Conservation (phyloP, 2,888 invertebrate genomes). For the Orthosia incerta region DNA sequence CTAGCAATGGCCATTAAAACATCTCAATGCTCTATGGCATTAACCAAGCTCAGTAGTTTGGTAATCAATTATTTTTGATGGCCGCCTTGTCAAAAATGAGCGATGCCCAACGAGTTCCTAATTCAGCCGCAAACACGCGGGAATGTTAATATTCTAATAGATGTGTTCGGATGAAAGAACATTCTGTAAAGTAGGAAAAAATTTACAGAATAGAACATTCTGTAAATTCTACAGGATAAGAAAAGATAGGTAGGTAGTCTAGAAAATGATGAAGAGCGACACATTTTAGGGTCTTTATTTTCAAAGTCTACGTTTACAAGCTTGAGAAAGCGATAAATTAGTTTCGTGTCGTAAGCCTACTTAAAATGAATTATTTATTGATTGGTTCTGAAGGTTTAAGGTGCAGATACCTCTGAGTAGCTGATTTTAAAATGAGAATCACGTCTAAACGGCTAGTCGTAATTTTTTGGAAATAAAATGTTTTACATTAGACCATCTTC, state of each 20-base stretch:
- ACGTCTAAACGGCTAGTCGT: too few relatives aligned
- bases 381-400: not conserved
- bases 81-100: conserved; percentile 53
- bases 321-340: not conserved
- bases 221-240: too few relatives aligned
- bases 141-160: conserved; percentile 32
- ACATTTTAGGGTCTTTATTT: not conserved
- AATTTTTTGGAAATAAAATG: too few relatives aligned
- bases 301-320: not conserved
- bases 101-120: conserved; percentile 45
- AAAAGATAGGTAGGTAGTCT: too few relatives aligned
- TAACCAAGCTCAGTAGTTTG: conserved; percentile 7
- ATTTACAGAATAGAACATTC: too few relatives aligned
- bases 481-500: too few relatives aligned
- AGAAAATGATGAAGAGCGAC: too few relatives aligned
- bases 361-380: not conserved
- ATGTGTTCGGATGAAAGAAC: not conserved
- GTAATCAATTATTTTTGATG: conserved; percentile 51
- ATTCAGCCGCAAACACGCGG: conserved; percentile 16
- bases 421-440: too few relatives aligned
- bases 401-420: too few relatives aligned
- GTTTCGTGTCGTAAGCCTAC: not conserved
- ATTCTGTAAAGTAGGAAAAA: too few relatives aligned
- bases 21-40: not conserved
- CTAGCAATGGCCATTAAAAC: not conserved